Evolutionary conservation across 2,888 invertebrate genomes (phyloP), one percentile per base, ranked within the genome.

Genomic region (Anoplius nigerrimus): DNA sequence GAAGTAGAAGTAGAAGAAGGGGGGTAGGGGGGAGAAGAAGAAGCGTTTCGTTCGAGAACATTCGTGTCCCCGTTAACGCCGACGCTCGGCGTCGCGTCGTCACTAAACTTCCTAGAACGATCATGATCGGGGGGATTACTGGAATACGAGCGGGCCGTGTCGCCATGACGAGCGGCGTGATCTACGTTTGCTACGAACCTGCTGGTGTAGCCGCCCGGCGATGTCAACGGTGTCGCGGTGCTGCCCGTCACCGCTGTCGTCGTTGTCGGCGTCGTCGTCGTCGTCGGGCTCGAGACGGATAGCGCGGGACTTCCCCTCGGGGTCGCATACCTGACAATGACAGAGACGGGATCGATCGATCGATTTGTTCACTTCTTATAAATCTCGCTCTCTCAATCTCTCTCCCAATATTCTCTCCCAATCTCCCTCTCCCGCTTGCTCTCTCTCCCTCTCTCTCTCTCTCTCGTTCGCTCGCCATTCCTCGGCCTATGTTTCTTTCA

Each of bases 181-280:
- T 68, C 74, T 72, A 74, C 72, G 79, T 78, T 72, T 69, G 77
- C 83, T 88, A 89, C 88, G 87, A 88, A 89, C 89, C 93, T 91
- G 90, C 94, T 95, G 86, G 93, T 93, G 89, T 95, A 94, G 89
- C 91, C 91, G 89, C 89, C 89, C 83, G 89, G 85, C 62, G 78
- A 71, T 22, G 76, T 64, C 71, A 69, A 62, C 57, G 82, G 64
- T 62, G 82, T 69, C 75, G 72, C 60, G 81, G 74, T 68, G 73
- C 71, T 48, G 74, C 68, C 57, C 56, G 75, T 73, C 51, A 78
- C 51, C 34, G 76, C 58, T 62, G 82, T 75, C 66, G 62, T 55
- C 58, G 82, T 75, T 67, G 83, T 77, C 64, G 84, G 76, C 71
- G 77, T 72, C 66, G 80, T 75, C 68, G 83, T 78, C 65, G 72